Conservation (phyloP, 2,113 vertebrate species). For the Scomber colias region DNA sequence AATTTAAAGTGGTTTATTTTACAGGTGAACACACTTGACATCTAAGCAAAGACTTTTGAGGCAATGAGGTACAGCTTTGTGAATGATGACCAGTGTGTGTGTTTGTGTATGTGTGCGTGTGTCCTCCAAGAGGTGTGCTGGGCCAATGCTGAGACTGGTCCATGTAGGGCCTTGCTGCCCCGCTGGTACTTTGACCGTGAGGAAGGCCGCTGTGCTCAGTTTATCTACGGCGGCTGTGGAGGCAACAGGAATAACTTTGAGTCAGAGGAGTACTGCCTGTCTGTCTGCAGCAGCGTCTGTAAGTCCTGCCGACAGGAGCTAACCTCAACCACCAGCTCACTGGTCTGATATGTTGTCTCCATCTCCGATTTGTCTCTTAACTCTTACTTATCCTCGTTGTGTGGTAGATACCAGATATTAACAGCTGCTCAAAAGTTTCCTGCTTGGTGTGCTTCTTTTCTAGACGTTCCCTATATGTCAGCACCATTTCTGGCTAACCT, state of each 20-base stretch:
- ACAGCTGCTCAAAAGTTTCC: constrained; percentile 14
- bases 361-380: constrained; percentile 23
- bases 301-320: constrained; percentile 85
- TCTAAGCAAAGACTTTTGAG: background rate
- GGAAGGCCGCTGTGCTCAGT: constrained; percentile 93
- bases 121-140: constrained; percentile 96
- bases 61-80: background rate
- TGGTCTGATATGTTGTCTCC: background rate
- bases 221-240: constrained; percentile 99
- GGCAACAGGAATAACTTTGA: constrained; percentile 99
- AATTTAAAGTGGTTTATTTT: constrained; percentile 1
- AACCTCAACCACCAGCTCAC: background rate
- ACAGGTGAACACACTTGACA: background rate
- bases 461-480: background rate
- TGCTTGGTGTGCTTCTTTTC: constrained; percentile 27
- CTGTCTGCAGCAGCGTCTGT: constrained; percentile 98
- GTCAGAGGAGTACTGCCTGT: constrained; percentile 98
- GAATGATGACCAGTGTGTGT: constrained; percentile 23
- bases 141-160: constrained; percentile 95
- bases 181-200: constrained; percentile 97
- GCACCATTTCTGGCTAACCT: constrained; percentile 55
- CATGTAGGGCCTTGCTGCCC: constrained; percentile 96
- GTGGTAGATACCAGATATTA: constrained; percentile 18
- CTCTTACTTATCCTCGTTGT: constrained; percentile 24
- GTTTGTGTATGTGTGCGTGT: constrained; percentile 50